Evolutionary conservation across 2,113 vertebrate species (phyloP).

Genomic region (Suricata suricatta): DNA sequence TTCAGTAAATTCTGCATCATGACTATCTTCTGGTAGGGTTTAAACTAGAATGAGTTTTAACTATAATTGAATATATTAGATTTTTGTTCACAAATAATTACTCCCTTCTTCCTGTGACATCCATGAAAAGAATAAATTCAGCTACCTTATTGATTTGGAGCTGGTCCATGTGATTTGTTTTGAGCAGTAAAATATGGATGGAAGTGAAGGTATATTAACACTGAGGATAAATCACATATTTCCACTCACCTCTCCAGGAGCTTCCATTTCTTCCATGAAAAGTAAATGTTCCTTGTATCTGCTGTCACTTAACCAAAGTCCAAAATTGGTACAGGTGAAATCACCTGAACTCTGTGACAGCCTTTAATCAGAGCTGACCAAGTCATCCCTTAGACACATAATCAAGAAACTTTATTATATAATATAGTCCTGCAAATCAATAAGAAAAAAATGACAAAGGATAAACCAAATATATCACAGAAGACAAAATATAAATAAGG

Average conservation of each 20-base stretch:
- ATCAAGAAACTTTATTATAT: not conserved
- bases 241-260: not conserved
- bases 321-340: not conserved
- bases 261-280: not conserved
- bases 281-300: not conserved
- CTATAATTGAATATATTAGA: not conserved
- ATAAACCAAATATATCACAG: not conserved
- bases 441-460: not conserved
- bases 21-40: not conserved
- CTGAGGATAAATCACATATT: not conserved
- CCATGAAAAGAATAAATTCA: not conserved
- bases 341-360: not conserved
- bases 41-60: not conserved
- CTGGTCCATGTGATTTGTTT: not conserved
- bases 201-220: not conserved
- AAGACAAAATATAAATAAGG: not conserved
- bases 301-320: not conserved
- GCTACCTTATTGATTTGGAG: not conserved
- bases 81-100: not conserved
- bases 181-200: not conserved
- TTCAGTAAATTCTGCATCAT: not conserved
- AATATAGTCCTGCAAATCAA: not conserved
- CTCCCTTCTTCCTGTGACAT: not conserved
- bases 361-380: not conserved
- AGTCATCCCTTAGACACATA: not conserved